Base-by-base conservation (phyloP, 92 coral and sea anemone genomes). In the Porites divaricata region DNA sequence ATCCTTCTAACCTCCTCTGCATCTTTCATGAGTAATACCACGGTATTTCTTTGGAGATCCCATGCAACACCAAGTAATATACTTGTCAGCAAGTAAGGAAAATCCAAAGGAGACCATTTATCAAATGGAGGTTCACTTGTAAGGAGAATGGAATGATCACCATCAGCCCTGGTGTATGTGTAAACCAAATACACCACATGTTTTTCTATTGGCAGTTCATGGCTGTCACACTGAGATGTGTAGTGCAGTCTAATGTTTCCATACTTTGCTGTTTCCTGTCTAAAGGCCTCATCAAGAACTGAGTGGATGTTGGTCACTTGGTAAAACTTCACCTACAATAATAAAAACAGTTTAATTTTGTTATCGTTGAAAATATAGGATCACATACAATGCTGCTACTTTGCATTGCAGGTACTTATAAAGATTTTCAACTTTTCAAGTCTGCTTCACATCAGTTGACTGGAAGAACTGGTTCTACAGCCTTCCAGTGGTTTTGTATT, bases 61-160 rank as follows among this genome's bases (percentile, higher is more conserved):
- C 87, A 91, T 2, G 88, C 89, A 50, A 92, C 74, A 15, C 82
- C 91, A 56, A 81, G 88, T 54, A 72, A 26, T 53, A 84, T 25
- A 48, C 65, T 75, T 17, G 57, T 66, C 64, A 80, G 61, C 21
- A 56, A 49, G 26, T 76, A 75, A 14, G 85, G 82, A 28, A 84
- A 17, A 11, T 73, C 83, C 45, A 90, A 12, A 28, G 89, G 75
- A 13, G 81, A 73, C 96, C 98, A 94, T 67, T 72, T 70, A 41
- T 78, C 78, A 85, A 91, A 95, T 13, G 99, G 99, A 24, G 92
- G 83, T 26, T 77, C 70, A 62, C 97, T 93, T 64, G 88, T 78
- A 23, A 95, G 89, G 53, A 91, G 79, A 41, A 90, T 85, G 15
- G 96, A 88, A 52, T 57, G 67, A 6, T 81, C 74, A 12, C 80